Conservation (phyloP, 2,113 vertebrate species). For the Vulpes lagopus region DNA sequence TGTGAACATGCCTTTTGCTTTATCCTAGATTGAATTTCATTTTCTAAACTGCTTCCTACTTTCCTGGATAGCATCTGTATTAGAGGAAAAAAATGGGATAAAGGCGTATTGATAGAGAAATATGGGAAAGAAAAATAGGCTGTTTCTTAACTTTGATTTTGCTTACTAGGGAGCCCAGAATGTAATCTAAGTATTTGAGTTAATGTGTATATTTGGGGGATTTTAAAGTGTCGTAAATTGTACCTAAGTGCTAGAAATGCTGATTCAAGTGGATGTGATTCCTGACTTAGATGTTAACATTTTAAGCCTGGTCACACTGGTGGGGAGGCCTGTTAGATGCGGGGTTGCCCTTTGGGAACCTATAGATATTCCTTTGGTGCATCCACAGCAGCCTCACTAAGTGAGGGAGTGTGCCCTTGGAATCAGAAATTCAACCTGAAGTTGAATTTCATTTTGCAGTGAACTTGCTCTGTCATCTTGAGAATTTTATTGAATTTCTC, state of each 20-base stretch:
- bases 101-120: neutral
- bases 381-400: neutral
- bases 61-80: slow-evolving; percentile 5
- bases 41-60: neutral
- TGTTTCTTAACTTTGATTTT: neutral
- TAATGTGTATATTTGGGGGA: neutral
- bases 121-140: neutral
- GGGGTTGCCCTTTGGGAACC: neutral
- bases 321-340: neutral
- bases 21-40: neutral
- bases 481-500: neutral
- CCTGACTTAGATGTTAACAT: neutral
- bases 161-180: neutral
- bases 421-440: neutral
- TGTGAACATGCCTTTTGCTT: neutral
- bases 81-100: neutral
- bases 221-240: neutral
- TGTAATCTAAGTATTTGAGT: neutral
- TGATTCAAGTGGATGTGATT: neutral
- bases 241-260: neutral
- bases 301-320: too few species aligned
- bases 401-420: neutral
- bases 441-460: neutral
- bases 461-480: neutral
- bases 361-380: fast-evolving